Conservation (phyloP, 2,113 vertebrate species). For the Sander lucioperca region DNA sequence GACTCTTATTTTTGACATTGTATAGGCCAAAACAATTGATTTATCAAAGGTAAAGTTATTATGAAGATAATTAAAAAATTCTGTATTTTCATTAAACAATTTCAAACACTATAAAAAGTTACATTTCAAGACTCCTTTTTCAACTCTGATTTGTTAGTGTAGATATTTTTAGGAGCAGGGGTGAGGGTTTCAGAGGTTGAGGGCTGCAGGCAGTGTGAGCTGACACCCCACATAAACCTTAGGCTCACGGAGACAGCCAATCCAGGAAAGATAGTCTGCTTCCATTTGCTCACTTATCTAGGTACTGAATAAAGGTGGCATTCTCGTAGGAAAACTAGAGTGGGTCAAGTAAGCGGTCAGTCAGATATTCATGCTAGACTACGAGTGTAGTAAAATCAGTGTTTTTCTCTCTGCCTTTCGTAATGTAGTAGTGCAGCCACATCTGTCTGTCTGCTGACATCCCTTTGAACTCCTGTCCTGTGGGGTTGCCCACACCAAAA, state of each 20-base stretch:
- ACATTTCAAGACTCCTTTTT: not conserved
- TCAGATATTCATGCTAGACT: slow-evolving; percentile 26
- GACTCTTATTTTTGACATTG: no score
- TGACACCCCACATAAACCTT: slow-evolving; percentile 26
- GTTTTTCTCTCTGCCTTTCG: slow-evolving; percentile 17
- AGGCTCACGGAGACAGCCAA: slow-evolving; percentile 25
- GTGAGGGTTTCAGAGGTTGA: not conserved
- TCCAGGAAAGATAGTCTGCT: slow-evolving; percentile 23
- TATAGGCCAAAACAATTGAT: no score
- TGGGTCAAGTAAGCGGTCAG: slow-evolving; percentile 37
- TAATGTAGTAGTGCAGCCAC: slow-evolving; percentile 31
- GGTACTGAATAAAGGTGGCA: slow-evolving; percentile 26
- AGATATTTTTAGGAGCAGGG: slow-evolving; percentile 5
- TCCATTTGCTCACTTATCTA: slow-evolving; percentile 30
- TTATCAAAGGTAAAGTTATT: not conserved
- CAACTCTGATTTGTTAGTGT: not conserved
- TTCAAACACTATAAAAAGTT: not conserved
- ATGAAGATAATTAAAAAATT: not conserved
- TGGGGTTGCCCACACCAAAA: slow-evolving; percentile 51
- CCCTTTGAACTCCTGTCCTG: slow-evolving; percentile 69
- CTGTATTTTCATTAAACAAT: not conserved
- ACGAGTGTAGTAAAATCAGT: slow-evolving; percentile 11
- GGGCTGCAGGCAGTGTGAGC: slow-evolving; percentile 6
- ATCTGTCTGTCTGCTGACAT: slow-evolving; percentile 38
- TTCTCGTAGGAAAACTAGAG: slow-evolving; percentile 25